Conservation (phyloP, 2,888 invertebrate genomes). For the Yponomeuta evonymella region DNA sequence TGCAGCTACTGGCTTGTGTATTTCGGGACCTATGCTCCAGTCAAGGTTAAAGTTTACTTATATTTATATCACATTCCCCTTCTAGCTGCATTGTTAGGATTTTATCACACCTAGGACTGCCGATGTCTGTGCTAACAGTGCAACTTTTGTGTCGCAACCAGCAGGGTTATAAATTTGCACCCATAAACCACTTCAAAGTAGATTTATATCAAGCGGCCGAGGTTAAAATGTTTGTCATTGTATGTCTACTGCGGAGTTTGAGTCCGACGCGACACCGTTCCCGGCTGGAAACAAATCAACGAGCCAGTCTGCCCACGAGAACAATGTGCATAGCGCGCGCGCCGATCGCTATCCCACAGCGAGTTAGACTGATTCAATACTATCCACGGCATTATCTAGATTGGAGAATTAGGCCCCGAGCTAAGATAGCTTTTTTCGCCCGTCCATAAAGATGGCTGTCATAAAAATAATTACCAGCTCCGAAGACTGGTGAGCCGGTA, state of each 20-base stretch:
- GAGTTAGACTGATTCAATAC: background rate
- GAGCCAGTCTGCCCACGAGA: slow-evolving; percentile 11
- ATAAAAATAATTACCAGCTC: background rate
- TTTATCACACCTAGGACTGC: too few relatives aligned
- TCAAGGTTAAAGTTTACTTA: background rate
- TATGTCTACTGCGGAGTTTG: background rate
- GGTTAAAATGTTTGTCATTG: slow-evolving; percentile 11
- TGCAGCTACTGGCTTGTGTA: background rate
- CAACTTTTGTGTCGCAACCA: background rate
- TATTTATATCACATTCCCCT: background rate
- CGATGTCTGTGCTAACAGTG: background rate
- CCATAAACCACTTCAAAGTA: background rate
- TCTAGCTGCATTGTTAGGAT: too few relatives aligned
- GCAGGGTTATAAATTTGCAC: background rate
- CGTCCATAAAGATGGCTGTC: background rate
- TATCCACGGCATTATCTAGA: background rate
- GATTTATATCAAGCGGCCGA: slow-evolving; percentile 3
- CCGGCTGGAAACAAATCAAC: slow-evolving; percentile 13
- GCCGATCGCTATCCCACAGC: slow-evolving; percentile 13
- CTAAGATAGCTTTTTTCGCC: background rate
- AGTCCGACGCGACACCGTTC: slow-evolving; percentile 7
- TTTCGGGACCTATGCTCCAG: background rate
- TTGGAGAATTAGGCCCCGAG: slow-evolving; percentile 4
- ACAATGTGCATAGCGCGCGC: slow-evolving; percentile 22
- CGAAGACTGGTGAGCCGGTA: background rate